A percentile compares a stretch with the other conserved stretches of the same genome.
phyloP scores from a whole-genome alignment of 2,113 vertebrate species.

The Heterocephalus glaber region DNA sequence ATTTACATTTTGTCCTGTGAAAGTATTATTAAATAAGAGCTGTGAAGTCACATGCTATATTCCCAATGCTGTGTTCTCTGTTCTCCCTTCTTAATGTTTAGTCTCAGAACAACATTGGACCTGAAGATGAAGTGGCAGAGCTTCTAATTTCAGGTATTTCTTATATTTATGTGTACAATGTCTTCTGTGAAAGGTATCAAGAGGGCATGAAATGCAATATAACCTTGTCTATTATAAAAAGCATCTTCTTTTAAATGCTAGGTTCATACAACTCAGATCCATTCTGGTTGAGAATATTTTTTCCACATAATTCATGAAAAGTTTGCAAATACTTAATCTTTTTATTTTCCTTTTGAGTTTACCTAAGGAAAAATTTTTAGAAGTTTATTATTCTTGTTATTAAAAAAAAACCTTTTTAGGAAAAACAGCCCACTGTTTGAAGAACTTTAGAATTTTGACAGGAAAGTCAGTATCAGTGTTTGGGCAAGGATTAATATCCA shows the following conservation, averaged over 20 bases:
- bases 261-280: constrained; percentile 12
- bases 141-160: constrained; percentile 37
- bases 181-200: not conserved
- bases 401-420: constrained; percentile 16
- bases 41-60: not conserved
- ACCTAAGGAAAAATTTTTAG: constrained; percentile 20
- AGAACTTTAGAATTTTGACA: not conserved
- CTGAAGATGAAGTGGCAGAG: not conserved
- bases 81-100: not conserved
- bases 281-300: not conserved
- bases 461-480: not conserved
- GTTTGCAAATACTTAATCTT: not conserved
- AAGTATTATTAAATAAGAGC: not conserved
- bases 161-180: constrained; percentile 12
- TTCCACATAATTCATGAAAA: constrained; percentile 42
- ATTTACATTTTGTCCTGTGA: not conserved
- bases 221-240: not conserved
- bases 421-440: not conserved
- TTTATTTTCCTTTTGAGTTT: constrained; percentile 30
- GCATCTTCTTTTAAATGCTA: constrained; percentile 62
- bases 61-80: not conserved
- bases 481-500: not conserved
- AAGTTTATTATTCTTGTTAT: not conserved
- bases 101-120: not conserved
- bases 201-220: not conserved